Evolutionary conservation across 2,113 vertebrate species (phyloP).

Genomic region (Procavia capensis): DNA sequence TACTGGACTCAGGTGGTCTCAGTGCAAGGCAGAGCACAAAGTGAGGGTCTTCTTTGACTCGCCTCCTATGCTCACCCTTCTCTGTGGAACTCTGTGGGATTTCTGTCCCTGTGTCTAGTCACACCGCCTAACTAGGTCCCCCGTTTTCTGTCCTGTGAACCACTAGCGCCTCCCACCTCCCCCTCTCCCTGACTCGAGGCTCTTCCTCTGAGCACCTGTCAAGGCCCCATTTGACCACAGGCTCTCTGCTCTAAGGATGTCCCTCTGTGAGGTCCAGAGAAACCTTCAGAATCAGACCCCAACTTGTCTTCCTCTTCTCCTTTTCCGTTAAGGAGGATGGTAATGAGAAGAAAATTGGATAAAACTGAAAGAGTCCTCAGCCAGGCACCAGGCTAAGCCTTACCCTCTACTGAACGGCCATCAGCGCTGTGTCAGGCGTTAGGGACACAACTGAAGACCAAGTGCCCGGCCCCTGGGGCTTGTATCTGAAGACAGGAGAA

Average conservation of each 20-base stretch:
- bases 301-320: not conserved
- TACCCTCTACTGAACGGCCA: too few species aligned
- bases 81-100: not conserved
- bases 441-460: not conserved
- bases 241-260: not conserved
- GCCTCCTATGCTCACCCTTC: not conserved
- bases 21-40: not conserved
- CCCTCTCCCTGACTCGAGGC: not conserved
- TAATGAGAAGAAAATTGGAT: not conserved
- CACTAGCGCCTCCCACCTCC: too few species aligned
- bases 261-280: not conserved
- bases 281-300: not conserved
- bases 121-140: too few species aligned
- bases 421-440: too few species aligned
- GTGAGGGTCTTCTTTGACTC: not conserved
- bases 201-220: not conserved
- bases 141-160: too few species aligned
- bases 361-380: not conserved
- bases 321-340: not conserved
- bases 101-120: not conserved
- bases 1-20: too few species aligned
- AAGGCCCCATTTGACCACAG: not conserved
- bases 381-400: not conserved
- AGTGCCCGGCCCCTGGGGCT: not conserved
- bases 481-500: not conserved